Base-by-base conservation (phyloP, 2,797 vertebrate genomes). In the Dromococcyx pavoninus region DNA sequence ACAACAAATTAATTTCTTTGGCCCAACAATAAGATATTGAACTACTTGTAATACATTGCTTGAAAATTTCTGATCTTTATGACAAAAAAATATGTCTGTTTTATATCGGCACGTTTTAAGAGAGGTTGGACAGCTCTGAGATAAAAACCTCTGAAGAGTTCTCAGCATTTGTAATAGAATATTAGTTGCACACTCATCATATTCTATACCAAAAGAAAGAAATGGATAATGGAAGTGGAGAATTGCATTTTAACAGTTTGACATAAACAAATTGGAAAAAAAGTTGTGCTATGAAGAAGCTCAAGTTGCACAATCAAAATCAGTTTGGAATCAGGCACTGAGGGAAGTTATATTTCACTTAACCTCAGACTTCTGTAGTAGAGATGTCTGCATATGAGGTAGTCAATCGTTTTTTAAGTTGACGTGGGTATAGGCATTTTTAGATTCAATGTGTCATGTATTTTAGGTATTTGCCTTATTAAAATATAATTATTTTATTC, bases 391-490 rank as follows among this genome's bases (percentile, higher is more conserved):
- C 15, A 7, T 39, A 35, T 39, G 33, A 73, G 27, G 10, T 10
- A 62, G 22, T 35, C 33, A 91, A 62, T 5, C 4, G 17, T 54
- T 12, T 76, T 66, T 5, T 1, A 4, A 50, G 10, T 5, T 62
- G 23, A 43, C 23, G 22, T 39, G 19, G 10, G n/a, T 70, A 66
- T 17, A 5, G 7, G 8, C 16, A 28, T 24, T 4, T 70, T 62
- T 39, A n/a, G 11, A 57, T 27, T 67, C 3, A 27, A 18, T 1
- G 19, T 46, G 0, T 57, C 11, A 50, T 0, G 0, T 44, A 58
- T 23, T 90, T 91, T 64, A 78, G 27, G 11, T 32, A 53, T 51
- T 67, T 74, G 50, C 1, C 10, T 66, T 32, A 51, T 28, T 81
- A 90, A 79, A 41, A 14, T 12, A 4, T 13, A 30, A 67, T 66